These are phyloP conservation scores for Plutella xylostella DNA, from an alignment of 2,888 invertebrate species.

Conservation along the genomic window DNA sequence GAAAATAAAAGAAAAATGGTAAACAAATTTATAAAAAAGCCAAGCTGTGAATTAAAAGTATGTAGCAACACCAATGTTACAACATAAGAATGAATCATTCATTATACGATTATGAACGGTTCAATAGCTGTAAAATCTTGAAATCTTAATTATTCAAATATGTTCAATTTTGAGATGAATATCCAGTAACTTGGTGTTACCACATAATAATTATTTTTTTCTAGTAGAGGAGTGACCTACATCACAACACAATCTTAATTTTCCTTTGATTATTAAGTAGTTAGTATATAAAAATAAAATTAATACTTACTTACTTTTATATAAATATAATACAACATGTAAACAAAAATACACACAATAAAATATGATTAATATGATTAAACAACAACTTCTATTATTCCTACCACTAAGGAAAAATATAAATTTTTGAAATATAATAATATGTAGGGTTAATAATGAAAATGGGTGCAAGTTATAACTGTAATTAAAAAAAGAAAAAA, in stretches of 20 bases:
- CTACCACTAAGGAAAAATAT: too few relatives aligned
- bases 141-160: not conserved
- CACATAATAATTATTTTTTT: not conserved
- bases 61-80: constrained; percentile 3
- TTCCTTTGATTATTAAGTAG: too few relatives aligned
- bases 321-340: not conserved
- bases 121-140: not conserved
- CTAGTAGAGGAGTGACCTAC: not conserved
- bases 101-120: too few relatives aligned
- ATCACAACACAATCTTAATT: not conserved
- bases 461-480: too few relatives aligned
- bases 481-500: too few relatives aligned
- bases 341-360: not conserved
- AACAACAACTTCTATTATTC: too few relatives aligned
- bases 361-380: not conserved
- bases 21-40: constrained; percentile 43
- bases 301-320: not conserved
- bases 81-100: too few relatives aligned
- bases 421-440: too few relatives aligned
- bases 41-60: constrained; percentile 20
- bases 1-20: constrained; percentile 62
- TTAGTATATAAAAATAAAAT: too few relatives aligned
- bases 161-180: too few relatives aligned
- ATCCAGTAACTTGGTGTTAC: not conserved
- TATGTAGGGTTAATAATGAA: too few relatives aligned